Percentiles rank a stretch among this genome's conserved stretches.
Evolutionary conservation across 2,797 vertebrate genomes (phyloP).

Genomic region (Tapera naevia): DNA sequence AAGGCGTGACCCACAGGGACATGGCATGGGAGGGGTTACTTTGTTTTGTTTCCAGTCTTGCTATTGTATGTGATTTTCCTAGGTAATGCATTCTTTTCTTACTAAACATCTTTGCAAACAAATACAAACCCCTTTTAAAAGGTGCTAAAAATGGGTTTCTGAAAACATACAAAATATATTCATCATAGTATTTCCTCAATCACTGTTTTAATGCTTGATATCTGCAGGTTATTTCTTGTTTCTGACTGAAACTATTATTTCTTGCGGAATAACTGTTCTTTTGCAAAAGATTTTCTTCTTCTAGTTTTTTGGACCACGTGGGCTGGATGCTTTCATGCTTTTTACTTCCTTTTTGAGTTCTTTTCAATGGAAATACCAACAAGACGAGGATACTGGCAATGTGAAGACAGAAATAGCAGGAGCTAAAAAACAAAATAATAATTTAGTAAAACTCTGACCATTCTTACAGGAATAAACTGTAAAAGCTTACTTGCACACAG

Average conservation of each 20-base stretch:
- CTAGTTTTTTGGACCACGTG: conserved; percentile 42
- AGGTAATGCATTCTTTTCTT: conserved; percentile 62
- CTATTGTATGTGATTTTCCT: conserved; percentile 66
- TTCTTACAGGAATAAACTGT: not conserved
- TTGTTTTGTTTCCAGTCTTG: conserved; percentile 72
- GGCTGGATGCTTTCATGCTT: conserved; percentile 71
- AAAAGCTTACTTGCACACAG: not conserved
- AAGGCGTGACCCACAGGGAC: conserved; percentile 80
- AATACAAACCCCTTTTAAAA: conserved; percentile 77
- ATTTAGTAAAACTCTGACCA: not conserved
- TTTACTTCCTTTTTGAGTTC: conserved; percentile 79
- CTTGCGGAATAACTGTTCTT: conserved; percentile 77
- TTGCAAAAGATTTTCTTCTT: conserved; percentile 73
- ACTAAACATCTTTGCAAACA: conserved; percentile 71
- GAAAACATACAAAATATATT: conserved; percentile 73
- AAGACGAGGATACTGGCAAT: conserved; percentile 85
- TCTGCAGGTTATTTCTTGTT: conserved; percentile 85
- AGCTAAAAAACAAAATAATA: conserved; percentile 77
- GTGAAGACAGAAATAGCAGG: conserved; percentile 94
- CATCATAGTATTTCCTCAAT: conserved; percentile 42
- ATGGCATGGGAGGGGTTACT: conserved; percentile 73
- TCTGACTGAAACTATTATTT: conserved; percentile 91
- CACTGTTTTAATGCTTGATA: conserved; percentile 71
- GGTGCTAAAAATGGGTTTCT: conserved; percentile 78
- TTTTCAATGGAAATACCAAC: conserved; percentile 85